phyloP scores from a whole-genome alignment of 2,888 invertebrate genomes.

The Actias luna region DNA sequence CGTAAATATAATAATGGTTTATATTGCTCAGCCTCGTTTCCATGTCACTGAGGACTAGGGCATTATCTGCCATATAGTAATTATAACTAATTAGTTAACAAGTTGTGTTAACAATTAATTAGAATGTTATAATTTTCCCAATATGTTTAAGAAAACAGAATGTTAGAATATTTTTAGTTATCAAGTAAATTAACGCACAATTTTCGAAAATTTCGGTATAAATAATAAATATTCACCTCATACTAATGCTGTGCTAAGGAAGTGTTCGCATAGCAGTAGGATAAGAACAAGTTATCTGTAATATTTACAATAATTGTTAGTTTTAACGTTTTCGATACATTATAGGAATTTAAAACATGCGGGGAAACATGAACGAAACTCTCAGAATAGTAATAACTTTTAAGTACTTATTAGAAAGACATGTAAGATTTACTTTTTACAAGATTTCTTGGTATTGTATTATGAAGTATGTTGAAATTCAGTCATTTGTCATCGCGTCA shows the following conservation, averaged over 20 bases:
- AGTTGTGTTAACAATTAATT: neutral
- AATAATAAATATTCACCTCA: neutral
- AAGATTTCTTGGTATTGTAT: constrained; percentile 30
- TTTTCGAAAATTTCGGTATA: neutral
- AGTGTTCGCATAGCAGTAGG: neutral
- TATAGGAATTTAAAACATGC: neutral
- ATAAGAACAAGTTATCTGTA: neutral
- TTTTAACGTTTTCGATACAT: neutral
- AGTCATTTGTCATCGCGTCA: constrained; percentile 73
- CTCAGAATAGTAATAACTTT: neutral
- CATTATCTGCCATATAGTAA: neutral
- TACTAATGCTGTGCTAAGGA: neutral
- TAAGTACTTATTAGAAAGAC: neutral
- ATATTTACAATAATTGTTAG: neutral
- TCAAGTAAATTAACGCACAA: neutral
- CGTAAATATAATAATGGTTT: neutral
- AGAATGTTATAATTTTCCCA: neutral
- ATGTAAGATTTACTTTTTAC: neutral
- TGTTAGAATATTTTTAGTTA: neutral
- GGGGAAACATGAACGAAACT: neutral
- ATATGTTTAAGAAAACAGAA: neutral
- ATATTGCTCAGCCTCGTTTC: neutral
- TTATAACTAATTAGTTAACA: neutral
- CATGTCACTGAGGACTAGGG: neutral
- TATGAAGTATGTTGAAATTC: constrained; percentile 44